Conservation (phyloP, 2,888 invertebrate species). For the Polymixis flavicincta region DNA sequence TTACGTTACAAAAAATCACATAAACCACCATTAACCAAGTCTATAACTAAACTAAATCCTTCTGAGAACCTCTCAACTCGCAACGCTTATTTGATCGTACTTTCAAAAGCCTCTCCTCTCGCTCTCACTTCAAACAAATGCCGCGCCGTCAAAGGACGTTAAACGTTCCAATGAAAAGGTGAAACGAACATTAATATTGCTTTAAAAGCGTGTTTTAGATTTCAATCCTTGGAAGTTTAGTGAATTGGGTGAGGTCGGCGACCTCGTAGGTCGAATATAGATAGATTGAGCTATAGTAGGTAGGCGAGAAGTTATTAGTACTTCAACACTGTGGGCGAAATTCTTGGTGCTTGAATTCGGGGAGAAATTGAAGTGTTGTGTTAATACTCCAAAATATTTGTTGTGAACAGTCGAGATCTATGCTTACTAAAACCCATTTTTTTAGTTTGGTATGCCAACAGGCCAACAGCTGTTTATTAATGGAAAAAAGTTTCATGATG, state of each 20-base stretch:
- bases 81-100: slow-evolving; percentile 37
- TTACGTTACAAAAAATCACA: neutral
- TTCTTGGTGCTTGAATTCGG: neutral
- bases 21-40: slow-evolving; percentile 18
- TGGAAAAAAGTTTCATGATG: neutral
- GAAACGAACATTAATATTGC: slow-evolving; percentile 38
- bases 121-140: slow-evolving; percentile 43
- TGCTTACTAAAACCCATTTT: neutral
- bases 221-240: slow-evolving; percentile 25
- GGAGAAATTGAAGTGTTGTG: neutral
- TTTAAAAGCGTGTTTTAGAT: slow-evolving; percentile 46
- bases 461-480: neutral
- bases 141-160: slow-evolving; percentile 39
- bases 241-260: slow-evolving; percentile 20
- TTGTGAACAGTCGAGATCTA: neutral
- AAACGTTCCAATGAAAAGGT: slow-evolving; percentile 40
- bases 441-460: neutral
- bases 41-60: slow-evolving; percentile 27
- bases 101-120: slow-evolving; percentile 35
- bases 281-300: neutral
- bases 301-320: neutral
- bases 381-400: neutral
- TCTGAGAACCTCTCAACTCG: slow-evolving; percentile 12
- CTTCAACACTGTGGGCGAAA: neutral
- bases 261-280: neutral